phyloP scores from a whole-genome alignment of 2,113 vertebrate species.

The Amblyopsis rosae region DNA sequence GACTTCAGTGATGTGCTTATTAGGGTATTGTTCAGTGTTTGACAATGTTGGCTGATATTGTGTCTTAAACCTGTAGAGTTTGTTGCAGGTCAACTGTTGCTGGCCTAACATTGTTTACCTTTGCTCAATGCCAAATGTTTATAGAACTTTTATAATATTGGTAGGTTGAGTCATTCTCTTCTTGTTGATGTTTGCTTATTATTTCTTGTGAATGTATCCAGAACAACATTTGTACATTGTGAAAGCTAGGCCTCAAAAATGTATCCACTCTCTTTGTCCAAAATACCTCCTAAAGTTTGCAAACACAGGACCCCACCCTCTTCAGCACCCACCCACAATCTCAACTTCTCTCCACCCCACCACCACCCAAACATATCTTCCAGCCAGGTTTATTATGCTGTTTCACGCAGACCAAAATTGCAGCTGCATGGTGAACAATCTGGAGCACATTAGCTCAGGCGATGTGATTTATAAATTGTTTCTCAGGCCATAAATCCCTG shows the following conservation, averaged over 20 bases:
- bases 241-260: slow-evolving; percentile 1
- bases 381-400: slow-evolving; percentile 79
- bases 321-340: slow-evolving; percentile 62
- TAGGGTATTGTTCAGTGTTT: slow-evolving; percentile 28
- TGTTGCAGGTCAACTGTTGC: slow-evolving; percentile 20
- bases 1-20: slow-evolving; percentile 38
- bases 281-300: slow-evolving; percentile 65
- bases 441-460: slow-evolving; percentile 81
- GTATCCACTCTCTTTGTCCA: slow-evolving; percentile 57
- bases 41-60: slow-evolving; percentile 19
- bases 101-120: neutral
- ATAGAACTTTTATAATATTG: too few species aligned
- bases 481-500: slow-evolving; percentile 82
- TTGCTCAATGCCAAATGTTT: neutral
- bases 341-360: slow-evolving; percentile 56
- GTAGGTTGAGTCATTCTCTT: too few species aligned
- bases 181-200: too few species aligned
- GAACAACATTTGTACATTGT: neutral
- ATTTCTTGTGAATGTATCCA: too few species aligned
- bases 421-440: slow-evolving; percentile 79
- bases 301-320: slow-evolving; percentile 40
- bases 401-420: slow-evolving; percentile 79
- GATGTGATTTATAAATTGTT: slow-evolving; percentile 85
- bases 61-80: slow-evolving; percentile 39
- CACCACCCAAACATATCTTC: slow-evolving; percentile 71